A percentile compares a stretch with the other conserved stretches of the same genome.
Conservation (phyloP, 2,888 invertebrate species). For the Drosophila pegasa region DNA sequence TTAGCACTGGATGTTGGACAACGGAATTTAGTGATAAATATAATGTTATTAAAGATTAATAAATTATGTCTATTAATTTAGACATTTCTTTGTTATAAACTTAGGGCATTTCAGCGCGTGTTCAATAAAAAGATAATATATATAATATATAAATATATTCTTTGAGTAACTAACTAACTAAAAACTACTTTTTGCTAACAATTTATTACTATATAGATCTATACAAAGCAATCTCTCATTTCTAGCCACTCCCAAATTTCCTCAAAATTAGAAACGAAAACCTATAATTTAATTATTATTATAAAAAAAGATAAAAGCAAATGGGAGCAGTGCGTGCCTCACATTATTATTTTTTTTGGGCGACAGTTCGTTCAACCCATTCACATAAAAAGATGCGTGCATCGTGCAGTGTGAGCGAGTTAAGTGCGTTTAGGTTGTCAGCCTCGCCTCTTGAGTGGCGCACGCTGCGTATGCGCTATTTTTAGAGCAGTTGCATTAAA, state of each 20-base stretch:
- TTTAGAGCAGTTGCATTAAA: conserved; percentile 24
- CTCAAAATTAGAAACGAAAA: not conserved
- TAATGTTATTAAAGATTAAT: too few species aligned
- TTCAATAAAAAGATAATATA: too few species aligned
- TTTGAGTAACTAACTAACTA: too few species aligned
- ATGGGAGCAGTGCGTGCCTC: conserved; percentile 1
- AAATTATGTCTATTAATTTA: too few species aligned
- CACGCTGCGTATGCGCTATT: conserved; percentile 65
- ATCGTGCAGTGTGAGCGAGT: not conserved
- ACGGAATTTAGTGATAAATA: too few species aligned
- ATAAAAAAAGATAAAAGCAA: not conserved
- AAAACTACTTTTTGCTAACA: too few species aligned
- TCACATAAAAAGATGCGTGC: conserved; percentile 8
- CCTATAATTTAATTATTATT: conserved; percentile 4
- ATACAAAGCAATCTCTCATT: too few species aligned
- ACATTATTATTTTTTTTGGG: not conserved
- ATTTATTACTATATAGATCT: too few species aligned
- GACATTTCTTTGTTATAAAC: too few species aligned
- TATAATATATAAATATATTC: too few species aligned
- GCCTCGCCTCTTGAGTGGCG: conserved; percentile 8
- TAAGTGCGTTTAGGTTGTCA: conserved; percentile 28
- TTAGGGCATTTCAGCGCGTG: too few species aligned
- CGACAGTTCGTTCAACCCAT: conserved; percentile 29
- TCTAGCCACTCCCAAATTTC: not conserved
- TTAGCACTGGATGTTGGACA: too few species aligned